Evolutionary conservation across 2,888 invertebrate species (phyloP), one percentile per base, ranked within the genome.

Genomic region (Zelleria hepariella): DNA sequence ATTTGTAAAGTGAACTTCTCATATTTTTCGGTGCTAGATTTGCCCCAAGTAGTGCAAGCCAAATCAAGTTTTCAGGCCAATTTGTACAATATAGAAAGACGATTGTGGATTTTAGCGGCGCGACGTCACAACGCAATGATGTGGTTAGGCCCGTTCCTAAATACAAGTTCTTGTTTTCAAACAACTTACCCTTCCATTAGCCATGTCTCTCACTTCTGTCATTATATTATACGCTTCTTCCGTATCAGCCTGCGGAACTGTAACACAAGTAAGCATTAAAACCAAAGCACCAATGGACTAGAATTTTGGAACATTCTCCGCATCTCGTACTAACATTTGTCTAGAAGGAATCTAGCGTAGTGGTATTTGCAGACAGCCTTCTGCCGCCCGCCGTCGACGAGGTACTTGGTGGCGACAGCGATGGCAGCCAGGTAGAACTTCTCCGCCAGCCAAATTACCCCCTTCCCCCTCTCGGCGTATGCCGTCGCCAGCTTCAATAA

Each of bases 371-470:
- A 83, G 58, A 85, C 75, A 0, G 84, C 87, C 64, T 90, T 86
- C 62, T 83, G 82, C 49, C 88, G 80, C 2, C 90, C 89, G 1
- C 86, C 90, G 54, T 90, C 89, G 0, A 84, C 65, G 6, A 82
- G 62, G 62, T 79, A 88, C 58, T 78, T 72, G 59, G 83, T 80
- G 1, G 85, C 80, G 0, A 89, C 80, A 0, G 85, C 86, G 21
- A 91, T 83, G 0, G 84, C 65, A 1, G 88, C 83, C 5, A 89
- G 67, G 61, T 86, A 83, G 57, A 91, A 75, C 67, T 91, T 90
- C 65, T 91, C 90, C 0, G 91, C 90, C 10, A 92, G 69, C 91
- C 91, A 92, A 63, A 90, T 73, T 70, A 91, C 90, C 0, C 88
- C 89, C 67, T 86, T 85, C 24, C 83, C 86, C 60, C 69, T 68